These are phyloP conservation scores for Noctua fimbriata DNA, from an alignment of 2,888 invertebrate genomes.

Conservation along the genomic window DNA sequence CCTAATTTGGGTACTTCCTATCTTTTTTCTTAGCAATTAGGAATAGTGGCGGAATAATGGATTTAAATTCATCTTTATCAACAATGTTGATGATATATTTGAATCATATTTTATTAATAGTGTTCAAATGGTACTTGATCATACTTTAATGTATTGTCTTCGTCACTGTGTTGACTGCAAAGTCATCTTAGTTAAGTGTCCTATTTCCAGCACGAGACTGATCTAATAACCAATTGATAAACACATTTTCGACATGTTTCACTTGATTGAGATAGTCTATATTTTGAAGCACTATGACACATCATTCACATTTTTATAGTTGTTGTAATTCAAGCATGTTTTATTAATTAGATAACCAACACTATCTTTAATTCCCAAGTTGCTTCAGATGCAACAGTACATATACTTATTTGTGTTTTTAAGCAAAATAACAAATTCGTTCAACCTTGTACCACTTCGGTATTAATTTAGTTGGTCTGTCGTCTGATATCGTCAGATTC, in stretches of 20 bases:
- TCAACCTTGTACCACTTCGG: constrained; percentile 44
- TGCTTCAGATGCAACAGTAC: not conserved
- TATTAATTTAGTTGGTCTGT: constrained; percentile 15
- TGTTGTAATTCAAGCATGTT: not conserved
- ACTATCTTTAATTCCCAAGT: not conserved
- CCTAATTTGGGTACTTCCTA: constrained; percentile 40
- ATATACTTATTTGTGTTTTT: constrained; percentile 12
- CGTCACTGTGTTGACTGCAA: not conserved
- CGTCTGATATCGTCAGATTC: constrained; percentile 29
- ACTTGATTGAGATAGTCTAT: not conserved
- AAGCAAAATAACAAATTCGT: constrained; percentile 13
- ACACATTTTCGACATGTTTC: not conserved
- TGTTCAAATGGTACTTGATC: not conserved
- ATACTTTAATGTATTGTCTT: not conserved
- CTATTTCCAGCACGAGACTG: not conserved
- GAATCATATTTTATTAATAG: not conserved
- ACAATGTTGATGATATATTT: not conserved
- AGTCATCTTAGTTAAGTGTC: not conserved
- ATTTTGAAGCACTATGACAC: not conserved
- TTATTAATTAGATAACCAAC: not conserved
- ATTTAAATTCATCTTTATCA: not conserved
- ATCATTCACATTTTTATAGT: not conserved
- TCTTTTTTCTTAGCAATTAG: not conserved
- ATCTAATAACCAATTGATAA: not conserved
- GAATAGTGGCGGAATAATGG: not conserved